Base-by-base conservation (phyloP, 2,888 invertebrate genomes). In the Strigamia crassipes region DNA sequence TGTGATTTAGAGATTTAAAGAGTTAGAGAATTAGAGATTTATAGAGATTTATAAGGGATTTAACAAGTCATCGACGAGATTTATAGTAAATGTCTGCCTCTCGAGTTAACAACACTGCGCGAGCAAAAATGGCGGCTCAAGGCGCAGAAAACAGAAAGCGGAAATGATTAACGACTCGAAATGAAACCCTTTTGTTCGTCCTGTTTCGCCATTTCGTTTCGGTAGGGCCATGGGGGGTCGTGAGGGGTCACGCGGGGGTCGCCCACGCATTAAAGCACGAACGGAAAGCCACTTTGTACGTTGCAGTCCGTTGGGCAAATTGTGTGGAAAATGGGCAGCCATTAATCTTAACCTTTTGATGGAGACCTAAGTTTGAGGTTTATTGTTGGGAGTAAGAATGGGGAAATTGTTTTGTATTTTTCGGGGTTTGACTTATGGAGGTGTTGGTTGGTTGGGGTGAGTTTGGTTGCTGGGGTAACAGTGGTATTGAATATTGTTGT, bases 261-360 rank as follows among this genome's bases (percentile, higher is more conserved):
- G 61, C 61, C 61, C 61, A 15, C 61, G 61, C 61, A 61, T 61
- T 61, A 61, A 61, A 61, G 61, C 61, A 9, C 23, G 61, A 61
- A 61, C 21, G 61, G 61, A 61, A 61, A 18, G 61, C 61, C 61
- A 61, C 61, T 61, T 61, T 61, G 61, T 61, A 61, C 61, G 61
- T 13, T 27, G 31, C 78, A 38, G 34, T 78, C 78, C 78, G 38
- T 38, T 78, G 78, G 78, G 15, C 38, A 78, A 78, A 78, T 78
- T 78, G 78, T 78, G 78, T 78, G 78, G 78, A 78, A 78, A 78
- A 78, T 78, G 78, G 78, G 34, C 31, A 27, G 78, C 31, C 78
- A 78, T 78, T 78, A 31, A 78, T 78, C 78, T 34, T 38, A 78
- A 21, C 31, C 78, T 23, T 78, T 78, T 78, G 31, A 78, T 38